Base-by-base conservation (phyloP, 2,113 vertebrate genomes). In the Oreocharis arfaki region DNA sequence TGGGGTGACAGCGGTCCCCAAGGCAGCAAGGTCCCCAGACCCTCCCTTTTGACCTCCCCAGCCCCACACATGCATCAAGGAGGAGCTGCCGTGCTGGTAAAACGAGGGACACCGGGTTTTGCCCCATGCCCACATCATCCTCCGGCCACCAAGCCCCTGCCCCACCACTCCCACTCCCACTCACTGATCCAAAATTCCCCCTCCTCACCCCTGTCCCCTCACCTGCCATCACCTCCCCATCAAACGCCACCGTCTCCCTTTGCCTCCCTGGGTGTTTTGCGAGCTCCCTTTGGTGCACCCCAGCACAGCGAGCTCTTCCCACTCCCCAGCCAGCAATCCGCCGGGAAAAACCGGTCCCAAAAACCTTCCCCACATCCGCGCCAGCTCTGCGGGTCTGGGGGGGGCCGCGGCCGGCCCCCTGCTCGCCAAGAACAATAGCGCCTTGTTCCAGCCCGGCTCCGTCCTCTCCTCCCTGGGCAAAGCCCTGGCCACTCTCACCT, bases 341-440 rank as follows among this genome's bases (percentile, higher is more conserved):
- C 82, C 17, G 27, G 91, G 83, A 92, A 90, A 84, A 93, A 96
- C 35, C 47, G 4, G 78, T 85, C 93, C 88, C 93, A 55, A 87
- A 85, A 91, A 37, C 81, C 92, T 88, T 94, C 74, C 73, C 88
- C 71, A 16, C 81, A 73, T 82, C 86, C 35, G 37, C 32, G 78
- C 90, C 88, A 95, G 82, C 91, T 77, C 68, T 41, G 84, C 30
- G 57, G 83, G 90, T 68, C 89, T 78, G 70, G 90, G 95, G 95
- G 95, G 93, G 96, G 80, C 77, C 11, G 16, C 20, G 35, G 90
- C 49, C 5, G 64, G 84, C 90, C 94, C 92, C 90, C 93, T 70
- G 82, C 96, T 92, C 56, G 39, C 93, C 91, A 86, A 92, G 93
- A 93, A 95, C 94, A 95, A 93, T 93, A 88, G 95, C 44, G n/a